Conservation (phyloP, 2,888 invertebrate species). For the Crocallis elinguaria region DNA sequence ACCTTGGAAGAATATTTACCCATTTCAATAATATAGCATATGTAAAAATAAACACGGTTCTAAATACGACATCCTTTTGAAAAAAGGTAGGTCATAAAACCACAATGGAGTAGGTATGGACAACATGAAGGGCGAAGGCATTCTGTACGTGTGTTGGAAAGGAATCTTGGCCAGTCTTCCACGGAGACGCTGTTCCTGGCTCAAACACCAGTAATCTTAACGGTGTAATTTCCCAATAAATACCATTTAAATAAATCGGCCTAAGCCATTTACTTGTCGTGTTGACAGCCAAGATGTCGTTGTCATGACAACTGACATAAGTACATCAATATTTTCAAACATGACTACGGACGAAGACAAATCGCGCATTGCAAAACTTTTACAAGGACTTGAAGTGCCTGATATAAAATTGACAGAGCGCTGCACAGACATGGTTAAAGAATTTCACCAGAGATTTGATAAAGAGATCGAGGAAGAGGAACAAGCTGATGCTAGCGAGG, state of each 20-base stretch:
- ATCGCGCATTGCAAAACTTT: constrained; percentile 63
- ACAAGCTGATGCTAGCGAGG: constrained; percentile 17
- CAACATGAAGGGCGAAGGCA: too few species aligned
- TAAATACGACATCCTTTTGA: constrained; percentile 46
- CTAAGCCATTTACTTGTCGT: too few species aligned
- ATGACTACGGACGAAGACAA: constrained; percentile 79
- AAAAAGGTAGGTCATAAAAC: too few species aligned
- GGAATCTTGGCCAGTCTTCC: too few species aligned
- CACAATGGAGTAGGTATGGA: too few species aligned
- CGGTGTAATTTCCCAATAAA: too few species aligned
- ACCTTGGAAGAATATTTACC: constrained; percentile 49
- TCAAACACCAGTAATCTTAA: too few species aligned
- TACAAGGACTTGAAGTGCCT: constrained; percentile 67
- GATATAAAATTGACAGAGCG: constrained; percentile 68
- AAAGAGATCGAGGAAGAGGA: constrained; percentile 56
- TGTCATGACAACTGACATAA: neutral
- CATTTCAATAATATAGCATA: constrained; percentile 44
- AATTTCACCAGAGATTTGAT: constrained; percentile 61
- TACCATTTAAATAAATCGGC: too few species aligned
- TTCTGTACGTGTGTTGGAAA: too few species aligned
- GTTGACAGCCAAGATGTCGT: neutral
- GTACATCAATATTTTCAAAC: constrained; percentile 6
- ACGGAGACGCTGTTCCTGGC: too few species aligned
- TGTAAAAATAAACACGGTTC: constrained; percentile 46
- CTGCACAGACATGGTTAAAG: constrained; percentile 61